These are phyloP conservation scores for Bradypodion pumilum DNA, from an alignment of 2,797 vertebrate genomes.

Conservation along the genomic window DNA sequence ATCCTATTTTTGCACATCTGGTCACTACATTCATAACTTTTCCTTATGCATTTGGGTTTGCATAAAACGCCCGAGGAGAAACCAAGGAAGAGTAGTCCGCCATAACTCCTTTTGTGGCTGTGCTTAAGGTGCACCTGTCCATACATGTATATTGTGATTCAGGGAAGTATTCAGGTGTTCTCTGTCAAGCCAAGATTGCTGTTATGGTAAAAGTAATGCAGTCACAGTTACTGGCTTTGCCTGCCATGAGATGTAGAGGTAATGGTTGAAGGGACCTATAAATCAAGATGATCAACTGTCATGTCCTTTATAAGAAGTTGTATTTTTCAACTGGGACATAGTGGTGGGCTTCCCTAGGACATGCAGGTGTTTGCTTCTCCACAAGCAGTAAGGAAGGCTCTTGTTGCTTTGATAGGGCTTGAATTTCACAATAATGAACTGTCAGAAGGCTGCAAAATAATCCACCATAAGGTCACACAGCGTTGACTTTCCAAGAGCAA, in stretches of 20 bases:
- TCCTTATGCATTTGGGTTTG: background rate
- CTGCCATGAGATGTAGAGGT: background rate
- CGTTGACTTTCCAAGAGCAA: background rate
- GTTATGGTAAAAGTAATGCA: background rate
- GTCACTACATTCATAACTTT: constrained; percentile 17
- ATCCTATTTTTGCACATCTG: background rate
- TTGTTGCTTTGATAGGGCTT: constrained; percentile 4
- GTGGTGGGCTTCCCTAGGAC: background rate
- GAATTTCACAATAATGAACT: constrained; percentile 1
- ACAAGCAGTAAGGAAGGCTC: background rate
- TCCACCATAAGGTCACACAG: rapidly evolving
- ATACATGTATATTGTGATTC: no score
- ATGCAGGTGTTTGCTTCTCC: background rate
- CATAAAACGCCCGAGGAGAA: background rate
- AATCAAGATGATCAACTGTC: background rate
- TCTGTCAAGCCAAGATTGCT: background rate
- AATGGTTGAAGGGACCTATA: background rate
- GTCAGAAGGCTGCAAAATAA: background rate
- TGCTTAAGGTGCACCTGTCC: no score
- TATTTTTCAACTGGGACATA: background rate
- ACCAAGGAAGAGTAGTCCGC: background rate
- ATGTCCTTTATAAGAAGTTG: background rate
- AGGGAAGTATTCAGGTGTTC: background rate
- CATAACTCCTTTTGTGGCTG: background rate
- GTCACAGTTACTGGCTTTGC: background rate